Evolutionary conservation across 2,888 invertebrate genomes (phyloP), one percentile per base, ranked within the genome.

Genomic region (Gonocerus acuteangulatus): DNA sequence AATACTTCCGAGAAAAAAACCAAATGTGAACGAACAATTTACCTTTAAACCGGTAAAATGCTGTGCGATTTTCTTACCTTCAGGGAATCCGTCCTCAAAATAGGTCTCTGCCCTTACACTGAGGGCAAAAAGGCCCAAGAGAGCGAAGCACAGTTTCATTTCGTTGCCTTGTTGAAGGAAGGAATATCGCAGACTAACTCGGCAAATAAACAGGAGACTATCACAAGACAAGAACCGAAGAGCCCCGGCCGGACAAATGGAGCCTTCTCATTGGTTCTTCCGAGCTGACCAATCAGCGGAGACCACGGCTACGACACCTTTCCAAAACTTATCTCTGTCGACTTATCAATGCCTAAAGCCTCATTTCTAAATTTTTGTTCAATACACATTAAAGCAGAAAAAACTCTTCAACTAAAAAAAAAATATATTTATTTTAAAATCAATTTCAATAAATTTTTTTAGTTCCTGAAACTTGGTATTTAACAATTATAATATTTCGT

Each of bases 1-100:
- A n/a, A n/a, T n/a, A n/a, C n/a, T n/a, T n/a, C n/a, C n/a, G n/a
- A n/a, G n/a, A n/a, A n/a, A n/a, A n/a, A n/a, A n/a, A n/a, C n/a
- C n/a, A n/a, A n/a, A n/a, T n/a, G n/a, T n/a, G n/a, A n/a, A n/a
- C n/a, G n/a, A n/a, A n/a, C n/a, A n/a, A n/a, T n/a, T 27, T 49
- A 15, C 9, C 13, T 13, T 19, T 13, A 57, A 27, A 27, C 27
- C 27, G 27, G 27, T 27, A 9, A 6, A 27, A 27, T 6, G 27
- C n/a, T n/a, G n/a, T n/a, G n/a, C n/a, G 9, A 57, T 18, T 23
- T 47, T 23, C 86, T 83, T 78, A 90, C 90, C 87, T 76, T 89
- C 87, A 47, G 75, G 75, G 76, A 91, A 91, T 71, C 83, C 87
- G 73, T 91, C 91, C 72, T 90, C 86, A 69, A 85, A 83, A 76